phyloP scores from a whole-genome alignment of 1,140 invertebrate genomes.

The Euschistus heros region DNA sequence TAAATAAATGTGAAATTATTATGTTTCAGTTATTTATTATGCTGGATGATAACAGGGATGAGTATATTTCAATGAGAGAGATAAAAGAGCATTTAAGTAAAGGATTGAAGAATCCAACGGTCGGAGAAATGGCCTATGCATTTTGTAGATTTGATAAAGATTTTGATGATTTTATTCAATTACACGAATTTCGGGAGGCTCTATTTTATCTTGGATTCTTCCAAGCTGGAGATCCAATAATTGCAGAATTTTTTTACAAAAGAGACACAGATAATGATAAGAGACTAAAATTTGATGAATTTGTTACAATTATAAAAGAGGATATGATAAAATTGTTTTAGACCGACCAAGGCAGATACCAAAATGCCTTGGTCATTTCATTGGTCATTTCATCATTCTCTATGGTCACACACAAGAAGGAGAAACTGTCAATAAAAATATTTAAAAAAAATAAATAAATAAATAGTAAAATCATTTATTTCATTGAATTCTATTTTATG shows the following conservation, averaged over 20 bases:
- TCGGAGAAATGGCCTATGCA: background rate
- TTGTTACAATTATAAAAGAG: background rate
- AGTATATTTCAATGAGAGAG: slow-evolving; percentile 4
- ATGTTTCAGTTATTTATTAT: slow-evolving; percentile 1
- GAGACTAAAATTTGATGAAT: background rate
- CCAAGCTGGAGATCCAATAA: background rate
- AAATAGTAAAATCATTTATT: no score
- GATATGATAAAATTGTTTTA: background rate
- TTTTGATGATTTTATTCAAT: slow-evolving; percentile 8
- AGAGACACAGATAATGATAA: slow-evolving; percentile 4
- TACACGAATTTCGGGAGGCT: slow-evolving; percentile 9
- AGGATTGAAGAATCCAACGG: background rate
- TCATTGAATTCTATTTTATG: no score
- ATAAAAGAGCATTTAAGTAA: background rate
- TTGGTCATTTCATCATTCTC: no score
- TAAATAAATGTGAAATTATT: no score
- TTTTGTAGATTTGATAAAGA: slow-evolving; percentile 23
- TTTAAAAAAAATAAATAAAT: no score
- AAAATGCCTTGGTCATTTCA: no score
- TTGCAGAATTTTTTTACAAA: background rate
- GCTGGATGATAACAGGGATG: slow-evolving; percentile 12
- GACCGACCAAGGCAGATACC: no score
- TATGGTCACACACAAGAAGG: no score
- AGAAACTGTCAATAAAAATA: no score
- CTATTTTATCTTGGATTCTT: background rate